phyloP scores from a whole-genome alignment of 2,888 invertebrate genomes.

The Geophilus truncorum region DNA sequence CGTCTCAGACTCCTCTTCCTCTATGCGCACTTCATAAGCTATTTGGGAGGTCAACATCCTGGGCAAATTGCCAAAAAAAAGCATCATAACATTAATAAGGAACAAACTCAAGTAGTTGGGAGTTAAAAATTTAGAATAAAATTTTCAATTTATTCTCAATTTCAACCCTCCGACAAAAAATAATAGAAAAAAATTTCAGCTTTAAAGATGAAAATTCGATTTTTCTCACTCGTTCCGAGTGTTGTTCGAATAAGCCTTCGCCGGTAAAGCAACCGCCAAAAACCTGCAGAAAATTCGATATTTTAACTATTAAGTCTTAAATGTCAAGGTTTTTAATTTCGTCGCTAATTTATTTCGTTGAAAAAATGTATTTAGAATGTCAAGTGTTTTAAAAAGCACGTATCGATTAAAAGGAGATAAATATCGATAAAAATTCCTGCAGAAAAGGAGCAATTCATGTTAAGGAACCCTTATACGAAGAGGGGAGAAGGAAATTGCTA shows the following conservation, averaged over 20 bases:
- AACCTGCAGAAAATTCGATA: background rate
- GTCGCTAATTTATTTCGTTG: background rate
- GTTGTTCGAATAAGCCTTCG: no score
- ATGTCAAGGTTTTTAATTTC: conserved; percentile 15
- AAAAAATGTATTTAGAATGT: background rate
- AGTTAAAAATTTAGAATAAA: background rate
- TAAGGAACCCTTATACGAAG: background rate
- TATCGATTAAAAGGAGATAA: no score
- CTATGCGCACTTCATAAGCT: background rate
- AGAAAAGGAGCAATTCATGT: background rate
- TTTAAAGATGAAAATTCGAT: no score
- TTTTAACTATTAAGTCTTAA: background rate
- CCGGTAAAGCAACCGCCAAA: background rate
- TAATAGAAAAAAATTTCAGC: no score
- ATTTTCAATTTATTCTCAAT: no score
- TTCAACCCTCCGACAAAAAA: no score
- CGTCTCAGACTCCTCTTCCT: background rate
- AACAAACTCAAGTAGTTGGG: background rate
- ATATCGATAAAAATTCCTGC: background rate
- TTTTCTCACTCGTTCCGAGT: background rate
- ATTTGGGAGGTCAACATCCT: conserved; percentile 10
- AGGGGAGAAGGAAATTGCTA: background rate
- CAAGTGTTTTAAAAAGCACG: background rate
- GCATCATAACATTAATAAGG: background rate
- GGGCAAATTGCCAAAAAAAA: background rate